A percentile compares a stretch with the other conserved stretches of the same genome.
phyloP scores from a whole-genome alignment of 2,113 vertebrate species.

The Grallaria varia region DNA sequence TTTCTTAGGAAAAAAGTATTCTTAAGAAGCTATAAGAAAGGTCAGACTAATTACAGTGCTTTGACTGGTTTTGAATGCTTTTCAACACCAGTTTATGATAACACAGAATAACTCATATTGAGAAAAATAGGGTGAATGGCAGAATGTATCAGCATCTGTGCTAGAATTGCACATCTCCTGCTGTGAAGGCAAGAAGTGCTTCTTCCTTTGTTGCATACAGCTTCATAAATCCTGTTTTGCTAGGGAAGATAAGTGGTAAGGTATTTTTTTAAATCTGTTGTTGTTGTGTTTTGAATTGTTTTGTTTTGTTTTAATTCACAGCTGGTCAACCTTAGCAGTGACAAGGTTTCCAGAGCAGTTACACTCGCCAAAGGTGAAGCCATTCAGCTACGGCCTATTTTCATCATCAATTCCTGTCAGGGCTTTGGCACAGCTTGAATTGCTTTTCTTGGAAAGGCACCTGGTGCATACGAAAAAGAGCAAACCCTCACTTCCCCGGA shows the following conservation, averaged over 20 bases:
- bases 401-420: neutral
- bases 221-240: neutral
- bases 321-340: neutral
- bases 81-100: neutral
- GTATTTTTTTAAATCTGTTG: accelerated
- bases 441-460: neutral
- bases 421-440: neutral
- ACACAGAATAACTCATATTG: neutral
- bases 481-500: neutral
- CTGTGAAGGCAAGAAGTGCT: neutral
- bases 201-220: neutral
- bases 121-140: neutral
- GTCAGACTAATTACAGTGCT: neutral
- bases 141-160: neutral
- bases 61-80: neutral
- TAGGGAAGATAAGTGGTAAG: neutral
- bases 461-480: neutral
- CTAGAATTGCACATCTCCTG: neutral
- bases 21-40: neutral
- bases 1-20: neutral
- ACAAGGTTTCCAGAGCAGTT: neutral
- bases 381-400: neutral
- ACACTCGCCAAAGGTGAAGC: neutral
- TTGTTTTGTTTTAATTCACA: neutral
- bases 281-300: neutral